These are phyloP conservation scores for Poeciliopsis turrubarensis DNA, from an alignment of 2,113 vertebrate species.

Conservation along the genomic window DNA sequence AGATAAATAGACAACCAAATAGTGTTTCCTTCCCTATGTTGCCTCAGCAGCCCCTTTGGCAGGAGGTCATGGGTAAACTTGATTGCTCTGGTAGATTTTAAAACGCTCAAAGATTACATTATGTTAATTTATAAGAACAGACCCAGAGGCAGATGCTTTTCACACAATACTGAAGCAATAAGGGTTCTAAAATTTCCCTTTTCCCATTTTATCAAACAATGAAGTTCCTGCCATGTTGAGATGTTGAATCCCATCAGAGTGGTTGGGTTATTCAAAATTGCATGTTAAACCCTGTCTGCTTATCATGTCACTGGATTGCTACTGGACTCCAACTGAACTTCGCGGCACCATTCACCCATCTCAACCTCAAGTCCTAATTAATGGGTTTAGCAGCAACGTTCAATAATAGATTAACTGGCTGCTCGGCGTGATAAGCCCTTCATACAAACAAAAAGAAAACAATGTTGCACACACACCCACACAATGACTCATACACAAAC, in stretches of 20 bases:
- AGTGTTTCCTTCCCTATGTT: too few species aligned
- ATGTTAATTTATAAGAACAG: too few species aligned
- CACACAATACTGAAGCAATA: too few species aligned
- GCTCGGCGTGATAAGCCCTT: constrained; percentile 25
- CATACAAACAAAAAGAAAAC: constrained; percentile 17
- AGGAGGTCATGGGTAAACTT: too few species aligned
- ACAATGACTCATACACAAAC: constrained; percentile 5
- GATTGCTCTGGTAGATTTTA: too few species aligned
- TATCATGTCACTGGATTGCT: not conserved
- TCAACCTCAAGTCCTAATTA: constrained; percentile 46
- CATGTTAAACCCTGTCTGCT: not conserved
- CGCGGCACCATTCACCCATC: not conserved
- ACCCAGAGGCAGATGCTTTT: too few species aligned
- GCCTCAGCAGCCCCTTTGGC: too few species aligned
- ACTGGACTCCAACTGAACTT: not conserved
- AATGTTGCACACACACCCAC: constrained; percentile 1
- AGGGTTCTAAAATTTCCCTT: too few species aligned
- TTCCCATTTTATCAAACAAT: too few species aligned
- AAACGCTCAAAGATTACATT: too few species aligned
- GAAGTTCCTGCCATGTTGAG: too few species aligned
- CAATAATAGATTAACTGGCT: constrained; percentile 64
- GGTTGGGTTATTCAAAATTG: not conserved
- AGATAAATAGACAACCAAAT: too few species aligned
- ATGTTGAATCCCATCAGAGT: not conserved
- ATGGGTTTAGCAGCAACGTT: constrained; percentile 49